A percentile compares a stretch with the other conserved stretches of the same genome.
Evolutionary conservation across 1,140 invertebrate species (phyloP).

Genomic region (Drosophila parabipectinata): DNA sequence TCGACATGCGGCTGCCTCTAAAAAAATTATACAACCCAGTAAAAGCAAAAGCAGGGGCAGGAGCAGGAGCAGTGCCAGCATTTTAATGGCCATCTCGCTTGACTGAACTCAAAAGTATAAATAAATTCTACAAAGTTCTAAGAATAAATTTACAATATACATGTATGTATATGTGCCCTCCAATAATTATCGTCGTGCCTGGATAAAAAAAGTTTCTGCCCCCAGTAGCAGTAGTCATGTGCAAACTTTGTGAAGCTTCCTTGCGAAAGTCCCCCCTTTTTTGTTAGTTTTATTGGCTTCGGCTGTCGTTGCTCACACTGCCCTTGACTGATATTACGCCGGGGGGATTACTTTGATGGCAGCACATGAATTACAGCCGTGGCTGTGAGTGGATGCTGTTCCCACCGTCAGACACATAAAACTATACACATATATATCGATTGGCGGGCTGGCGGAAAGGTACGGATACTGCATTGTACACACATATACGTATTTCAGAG

Average conservation of each 20-base stretch:
- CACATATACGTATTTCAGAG: conserved; percentile 1
- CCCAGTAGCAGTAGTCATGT: neutral
- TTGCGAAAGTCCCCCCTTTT: conserved; percentile 12
- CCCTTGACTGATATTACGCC: conserved; percentile 58
- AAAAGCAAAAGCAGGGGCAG: neutral
- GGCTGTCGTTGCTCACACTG: conserved; percentile 47
- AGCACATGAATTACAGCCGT: conserved; percentile 53
- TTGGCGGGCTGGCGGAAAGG: conserved; percentile 17
- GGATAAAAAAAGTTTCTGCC: conserved; percentile 18
- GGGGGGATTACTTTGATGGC: conserved; percentile 59
- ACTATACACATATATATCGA: conserved; percentile 35
- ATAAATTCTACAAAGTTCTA: conserved; percentile 25
- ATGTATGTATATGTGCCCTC: conserved; percentile 1
- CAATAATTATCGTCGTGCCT: conserved; percentile 41
- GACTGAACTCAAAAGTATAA: conserved; percentile 44
- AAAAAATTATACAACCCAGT: conserved; percentile 31
- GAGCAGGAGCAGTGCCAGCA: neutral
- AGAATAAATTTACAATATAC: conserved; percentile 19
- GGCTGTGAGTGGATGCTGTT: conserved; percentile 17
- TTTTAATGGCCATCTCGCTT: conserved; percentile 14
- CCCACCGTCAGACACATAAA: conserved; percentile 29
- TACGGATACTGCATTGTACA: conserved; percentile 20
- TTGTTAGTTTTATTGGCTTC: conserved; percentile 45
- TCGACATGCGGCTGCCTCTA: conserved; percentile 26
- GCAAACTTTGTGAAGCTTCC: conserved; percentile 24